Base-by-base conservation (phyloP, 1,140 invertebrate genomes). In the Grapholita molesta region DNA sequence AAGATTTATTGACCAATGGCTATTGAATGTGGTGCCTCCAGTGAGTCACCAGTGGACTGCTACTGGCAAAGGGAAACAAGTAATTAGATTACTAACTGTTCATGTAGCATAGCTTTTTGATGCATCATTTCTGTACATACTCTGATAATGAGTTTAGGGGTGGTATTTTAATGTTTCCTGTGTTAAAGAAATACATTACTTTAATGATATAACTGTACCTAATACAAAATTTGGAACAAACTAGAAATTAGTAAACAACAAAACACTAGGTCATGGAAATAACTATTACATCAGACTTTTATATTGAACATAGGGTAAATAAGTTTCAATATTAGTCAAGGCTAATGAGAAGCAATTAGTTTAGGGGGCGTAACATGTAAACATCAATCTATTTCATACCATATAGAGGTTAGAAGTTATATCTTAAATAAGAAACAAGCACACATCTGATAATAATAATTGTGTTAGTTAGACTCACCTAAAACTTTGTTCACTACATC, bases 401-500 rank as follows among this genome's bases (percentile, higher is more conserved):
- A 21, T 18, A 12, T 48, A 9, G 18, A 48, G 35, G 6, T 48
- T 21, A 48, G 18, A 21, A 7, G 15, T 48, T 48, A 8, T 21
- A 8, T 9, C 6, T 48, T 48, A 5, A 48, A n/a, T 12, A 9
- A 15, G 21, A 48, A 18, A 21, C 15, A 48, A 48, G 42, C 42
- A 6, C 7, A 6, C 8, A 1, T 6, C 18, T 18, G 6, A 21
- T 48, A 21, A 48, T 2, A 6, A 18, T 48, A 4, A 48, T 48
- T 2, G 5, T 21, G 7, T 18, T 21, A 18, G 42, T 48, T 52
- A 73, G 23, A 88, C 91, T 93, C 90, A 98, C 97, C 97, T 94
- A 99, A 94, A 93, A 99, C 98, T 95, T 97, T 98, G 93, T 99
- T 99, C 67, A 99, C 99, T 83, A 98, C 96, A 94, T 99, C 99